A percentile compares a stretch with the other conserved stretches of the same genome.
These are phyloP conservation scores for Megalonaias nervosa DNA, from an alignment of 1,140 invertebrate genomes.

Conservation along the genomic window DNA sequence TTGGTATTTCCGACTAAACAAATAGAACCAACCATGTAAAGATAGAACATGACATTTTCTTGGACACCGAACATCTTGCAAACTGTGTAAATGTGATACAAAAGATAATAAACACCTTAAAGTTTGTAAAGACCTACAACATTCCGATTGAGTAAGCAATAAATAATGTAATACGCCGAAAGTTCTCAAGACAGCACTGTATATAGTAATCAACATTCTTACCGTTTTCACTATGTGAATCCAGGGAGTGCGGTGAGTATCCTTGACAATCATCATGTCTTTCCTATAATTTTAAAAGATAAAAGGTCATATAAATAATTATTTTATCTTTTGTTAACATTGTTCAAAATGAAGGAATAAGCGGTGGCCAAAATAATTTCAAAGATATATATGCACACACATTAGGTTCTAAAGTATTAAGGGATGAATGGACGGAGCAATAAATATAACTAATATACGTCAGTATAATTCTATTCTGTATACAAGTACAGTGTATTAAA, in stretches of 20 bases:
- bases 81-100: no score
- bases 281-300: constrained; percentile 49
- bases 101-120: no score
- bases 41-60: no score
- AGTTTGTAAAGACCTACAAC: no score
- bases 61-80: no score
- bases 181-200: no score
- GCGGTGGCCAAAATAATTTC: neutral
- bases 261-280: constrained; percentile 54
- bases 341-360: neutral
- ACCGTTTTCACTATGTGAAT: constrained; percentile 66
- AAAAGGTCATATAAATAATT: neutral
- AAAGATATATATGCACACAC: constrained; percentile 5
- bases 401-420: neutral
- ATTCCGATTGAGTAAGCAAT: no score
- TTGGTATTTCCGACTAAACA: no score
- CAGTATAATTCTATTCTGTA: neutral
- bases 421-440: neutral
- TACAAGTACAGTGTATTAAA: no score
- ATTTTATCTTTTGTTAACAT: neutral
- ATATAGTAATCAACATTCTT: constrained; percentile 24
- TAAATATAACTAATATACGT: neutral
- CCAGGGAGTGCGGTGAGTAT: constrained; percentile 64
- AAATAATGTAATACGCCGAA: no score
- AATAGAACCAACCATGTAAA: no score